phyloP scores from a whole-genome alignment of 1,140 invertebrate species.

The Bombus pyrosoma region DNA sequence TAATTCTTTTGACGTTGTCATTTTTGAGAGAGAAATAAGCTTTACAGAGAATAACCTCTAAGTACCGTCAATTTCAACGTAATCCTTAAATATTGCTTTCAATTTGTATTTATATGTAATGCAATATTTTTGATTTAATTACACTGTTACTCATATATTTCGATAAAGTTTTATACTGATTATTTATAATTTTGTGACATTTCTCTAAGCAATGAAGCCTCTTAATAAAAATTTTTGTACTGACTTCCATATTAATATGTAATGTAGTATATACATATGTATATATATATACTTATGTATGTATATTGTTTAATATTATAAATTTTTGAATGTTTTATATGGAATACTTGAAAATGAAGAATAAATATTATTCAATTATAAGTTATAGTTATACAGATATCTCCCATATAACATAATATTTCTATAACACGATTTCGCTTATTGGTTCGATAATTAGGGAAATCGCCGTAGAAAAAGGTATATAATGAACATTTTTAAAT shows the following conservation, averaged over 20 bases:
- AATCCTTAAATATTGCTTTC: not conserved
- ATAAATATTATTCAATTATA: not conserved
- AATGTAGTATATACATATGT: not conserved
- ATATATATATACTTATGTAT: not conserved
- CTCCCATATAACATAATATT: no score
- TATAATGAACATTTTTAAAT: no score
- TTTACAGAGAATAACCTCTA: not conserved
- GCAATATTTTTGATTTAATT: not conserved
- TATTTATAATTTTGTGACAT: not conserved
- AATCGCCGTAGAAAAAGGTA: no score
- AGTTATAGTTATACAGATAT: not conserved
- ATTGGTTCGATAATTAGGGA: no score
- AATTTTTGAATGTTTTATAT: not conserved
- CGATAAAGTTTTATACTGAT: not conserved
- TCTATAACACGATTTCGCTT: no score
- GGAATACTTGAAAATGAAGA: not conserved
- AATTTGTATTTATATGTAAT: not conserved
- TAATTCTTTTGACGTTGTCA: slow-evolving; percentile 80
- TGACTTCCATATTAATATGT: not conserved
- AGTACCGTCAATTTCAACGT: not conserved
- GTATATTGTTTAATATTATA: not conserved
- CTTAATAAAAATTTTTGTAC: no score
- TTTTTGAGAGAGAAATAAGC: slow-evolving; percentile 31
- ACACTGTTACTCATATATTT: not conserved
- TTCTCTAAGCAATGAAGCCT: not conserved